Base-by-base conservation (phyloP, 2,888 invertebrate genomes). In the Caenorhabditis japonica region DNA sequence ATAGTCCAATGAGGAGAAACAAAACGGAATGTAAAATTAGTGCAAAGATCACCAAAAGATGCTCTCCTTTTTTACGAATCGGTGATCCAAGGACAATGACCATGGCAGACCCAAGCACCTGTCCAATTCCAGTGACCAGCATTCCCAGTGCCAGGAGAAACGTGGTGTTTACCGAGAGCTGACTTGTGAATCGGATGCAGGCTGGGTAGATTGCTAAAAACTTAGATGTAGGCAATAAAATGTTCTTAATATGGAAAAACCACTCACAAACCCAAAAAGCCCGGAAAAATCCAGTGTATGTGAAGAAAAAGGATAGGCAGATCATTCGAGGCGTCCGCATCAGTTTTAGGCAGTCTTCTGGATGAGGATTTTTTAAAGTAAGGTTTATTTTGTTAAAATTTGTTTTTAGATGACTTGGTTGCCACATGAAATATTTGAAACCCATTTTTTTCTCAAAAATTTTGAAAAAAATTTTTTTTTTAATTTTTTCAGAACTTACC, bases 191-290 rank as follows among this genome's bases (percentile, higher is more conserved):
- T 17, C 66, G 66, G 38, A 73, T 66, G 34, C 66, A 73, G 1
- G 66, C 21, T 3, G 72, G 72, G 55, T 49, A 73, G 23, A 73
- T 66, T 4, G 72, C 66, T 66, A 56, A 4, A 55, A 39, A 1
- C 1, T 41, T 4, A 13, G 19, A 44, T 3, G 12, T 4, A 15
- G 12, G 8, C 10, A 15, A 21, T n/a, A n/a, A n/a, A 7, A 30
- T 30, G 7, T 30, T 30, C 10, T 7, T 30, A 5, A 30, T 5
- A 7, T 30, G 30, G 30, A 30, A 30, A 30, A 30, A 30, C 30
- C 5, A 52, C 62, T 62, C 19, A 66, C 64, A 66, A 55, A 73
- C 66, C 72, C 72, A 73, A 38, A 73, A 73, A 3, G 72, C 66
- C 13, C 60, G 21, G 2, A 47, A 27, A 4, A 73, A 51, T 41